These are phyloP conservation scores for Pseudorhiza aurosa DNA, from an alignment of 30 jellyfish, hydroid and myxozoan species.

Conservation along the genomic window DNA sequence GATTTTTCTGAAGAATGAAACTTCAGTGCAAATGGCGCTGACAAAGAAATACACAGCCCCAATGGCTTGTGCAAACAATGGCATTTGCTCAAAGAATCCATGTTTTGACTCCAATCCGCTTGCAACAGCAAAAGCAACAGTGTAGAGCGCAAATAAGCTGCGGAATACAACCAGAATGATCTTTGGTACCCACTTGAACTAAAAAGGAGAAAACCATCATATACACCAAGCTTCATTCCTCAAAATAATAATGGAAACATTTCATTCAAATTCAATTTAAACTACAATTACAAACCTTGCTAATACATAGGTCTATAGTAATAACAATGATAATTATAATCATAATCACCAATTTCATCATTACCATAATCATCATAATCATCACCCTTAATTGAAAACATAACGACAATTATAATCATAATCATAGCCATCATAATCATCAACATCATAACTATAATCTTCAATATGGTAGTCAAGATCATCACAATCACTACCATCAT, in stretches of 20 bases:
- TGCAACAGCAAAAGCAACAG: constrained; percentile 73
- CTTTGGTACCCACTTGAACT: constrained; percentile 59
- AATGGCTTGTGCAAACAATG: constrained; percentile 41
- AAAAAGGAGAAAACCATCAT: too few species aligned
- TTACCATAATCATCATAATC: too few species aligned
- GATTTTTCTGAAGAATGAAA: constrained; percentile 62
- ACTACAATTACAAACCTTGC: too few species aligned
- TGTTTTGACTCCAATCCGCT: constrained; percentile 29
- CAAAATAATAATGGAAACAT: too few species aligned
- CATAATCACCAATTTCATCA: too few species aligned
- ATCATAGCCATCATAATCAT: background rate
- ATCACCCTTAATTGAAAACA: too few species aligned
- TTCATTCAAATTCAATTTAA: too few species aligned
- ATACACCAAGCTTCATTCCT: too few species aligned
- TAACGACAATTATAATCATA: too few species aligned
- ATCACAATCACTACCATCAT: background rate
- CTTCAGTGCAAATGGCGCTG: constrained; percentile 63
- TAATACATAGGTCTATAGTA: too few species aligned
- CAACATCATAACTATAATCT: background rate
- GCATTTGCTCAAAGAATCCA: constrained; percentile 34
- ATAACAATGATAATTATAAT: too few species aligned
- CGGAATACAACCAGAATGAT: constrained; percentile 43
- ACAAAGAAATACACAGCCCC: constrained; percentile 57
- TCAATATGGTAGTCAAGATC: background rate
- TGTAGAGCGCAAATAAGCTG: constrained; percentile 55